Percentiles rank a stretch among this genome's conserved stretches.
Evolutionary conservation across 2,888 invertebrate species (phyloP).

Genomic region (Plagodis pulveraria): DNA sequence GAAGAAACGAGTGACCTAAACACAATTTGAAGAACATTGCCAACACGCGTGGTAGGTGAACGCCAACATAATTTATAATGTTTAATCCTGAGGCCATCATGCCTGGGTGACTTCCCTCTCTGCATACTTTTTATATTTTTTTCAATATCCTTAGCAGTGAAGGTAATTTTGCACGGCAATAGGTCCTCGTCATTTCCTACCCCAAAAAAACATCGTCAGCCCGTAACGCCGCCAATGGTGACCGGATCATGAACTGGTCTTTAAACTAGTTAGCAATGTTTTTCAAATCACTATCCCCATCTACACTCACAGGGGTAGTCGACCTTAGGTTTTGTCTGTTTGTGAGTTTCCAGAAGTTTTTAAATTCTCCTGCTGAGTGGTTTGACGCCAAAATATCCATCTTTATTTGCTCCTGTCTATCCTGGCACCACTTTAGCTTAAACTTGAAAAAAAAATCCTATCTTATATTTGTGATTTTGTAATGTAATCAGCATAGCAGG

Average conservation of each 20-base stretch:
- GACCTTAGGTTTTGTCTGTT: not conserved
- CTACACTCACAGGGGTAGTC: not conserved
- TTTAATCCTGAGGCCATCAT: too few relatives aligned
- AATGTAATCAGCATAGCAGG: too few relatives aligned
- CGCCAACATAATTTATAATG: too few relatives aligned
- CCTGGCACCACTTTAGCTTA: not conserved
- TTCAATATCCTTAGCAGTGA: not conserved
- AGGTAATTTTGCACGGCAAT: not conserved
- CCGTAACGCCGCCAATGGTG: not conserved
- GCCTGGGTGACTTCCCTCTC: too few relatives aligned
- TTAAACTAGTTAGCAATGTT: not conserved
- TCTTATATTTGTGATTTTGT: too few relatives aligned
- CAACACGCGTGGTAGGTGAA: too few relatives aligned
- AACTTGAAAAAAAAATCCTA: not conserved
- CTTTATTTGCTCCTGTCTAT: too few relatives aligned
- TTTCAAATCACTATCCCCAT: not conserved
- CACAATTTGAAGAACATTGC: too few relatives aligned
- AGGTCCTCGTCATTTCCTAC: not conserved
- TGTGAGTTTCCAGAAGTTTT: not conserved
- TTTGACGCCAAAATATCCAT: not conserved
- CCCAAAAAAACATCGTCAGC: too few relatives aligned
- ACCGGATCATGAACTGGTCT: not conserved
- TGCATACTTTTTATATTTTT: too few relatives aligned
- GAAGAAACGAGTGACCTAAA: too few relatives aligned
- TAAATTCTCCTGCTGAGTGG: not conserved